Base-by-base conservation (phyloP, 2,888 invertebrate species). In the Carabus problematicus region DNA sequence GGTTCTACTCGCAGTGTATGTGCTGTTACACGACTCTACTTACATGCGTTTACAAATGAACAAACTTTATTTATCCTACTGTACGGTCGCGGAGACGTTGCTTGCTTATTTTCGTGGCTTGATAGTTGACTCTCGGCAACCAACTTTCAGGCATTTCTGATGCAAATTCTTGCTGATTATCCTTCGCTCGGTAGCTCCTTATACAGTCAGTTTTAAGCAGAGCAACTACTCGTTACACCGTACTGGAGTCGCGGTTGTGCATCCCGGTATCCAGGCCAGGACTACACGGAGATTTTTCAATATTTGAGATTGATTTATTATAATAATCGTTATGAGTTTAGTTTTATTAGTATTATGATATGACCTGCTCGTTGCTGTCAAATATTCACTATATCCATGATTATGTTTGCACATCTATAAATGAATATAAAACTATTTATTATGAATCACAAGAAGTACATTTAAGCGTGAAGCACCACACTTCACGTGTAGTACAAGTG, bases 21-120 rank as follows among this genome's bases (percentile, higher is more conserved):
- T 52, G 18, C 16, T 49, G 12, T 49, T 41, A 59, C 64, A 59
- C 63, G 40, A 60, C n/a, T 70, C 72, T 67, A 71, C 70, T 72
- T 72, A 72, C 71, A 68, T 68, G 68, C 70, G 52, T 78, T 78
- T 75, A 76, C 78, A 77, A 79, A 79, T 79, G 79, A 79, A 76
- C 76, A 77, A 78, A 79, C 77, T 79, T 79, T 77, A 78, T 78
- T 78, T 77, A 77, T 78, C 77, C 77, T 78, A 77, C 60, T 55
- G 55, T 42, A 52, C 42, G 64, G 19, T 43, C 11, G 52, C 60
- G 29, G 54, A 67, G 74, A 75, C 74, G 74, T 73, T 73, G 18
- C 73, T 73, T 72, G 76, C 76, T 77, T 77, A 76, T 78, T 77
- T 77, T 75, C 76, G 71, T 75, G 71, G 74, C 69, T 71, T 72